Conservation (phyloP, 2,888 invertebrate species). For the Tiphia femorata region DNA sequence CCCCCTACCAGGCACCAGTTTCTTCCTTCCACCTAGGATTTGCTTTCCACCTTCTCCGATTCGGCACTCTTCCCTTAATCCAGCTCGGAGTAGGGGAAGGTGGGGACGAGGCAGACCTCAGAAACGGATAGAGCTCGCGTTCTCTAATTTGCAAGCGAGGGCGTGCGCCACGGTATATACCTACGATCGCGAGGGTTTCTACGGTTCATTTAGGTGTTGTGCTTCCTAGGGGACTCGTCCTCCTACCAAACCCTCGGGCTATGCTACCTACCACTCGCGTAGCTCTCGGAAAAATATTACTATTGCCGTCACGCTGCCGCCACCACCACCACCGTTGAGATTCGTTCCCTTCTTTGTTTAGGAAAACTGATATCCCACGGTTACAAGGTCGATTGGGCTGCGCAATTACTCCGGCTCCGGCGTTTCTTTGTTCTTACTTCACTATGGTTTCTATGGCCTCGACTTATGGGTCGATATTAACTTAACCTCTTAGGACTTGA, state of each 20-base stretch:
- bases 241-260: constrained; percentile 23
- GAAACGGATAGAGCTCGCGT: constrained; percentile 21
- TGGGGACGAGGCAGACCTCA: constrained; percentile 2
- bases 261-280: constrained; percentile 19
- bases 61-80: background rate
- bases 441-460: too few relatives aligned
- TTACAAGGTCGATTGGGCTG: too few relatives aligned
- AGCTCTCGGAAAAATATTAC: constrained; percentile 20
- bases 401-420: too few relatives aligned
- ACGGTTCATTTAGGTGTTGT: constrained; percentile 57
- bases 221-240: constrained; percentile 50
- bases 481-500: too few relatives aligned
- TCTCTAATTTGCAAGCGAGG: constrained; percentile 47
- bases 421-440: too few relatives aligned
- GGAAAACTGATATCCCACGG: background rate
- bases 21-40: constrained; percentile 4
- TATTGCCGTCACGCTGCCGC: background rate
- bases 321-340: too few relatives aligned
- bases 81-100: constrained; percentile 10
- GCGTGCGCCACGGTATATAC: constrained; percentile 23
- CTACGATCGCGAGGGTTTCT: constrained; percentile 29
- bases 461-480: too few relatives aligned
- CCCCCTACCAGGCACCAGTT: too few relatives aligned
- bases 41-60: background rate
- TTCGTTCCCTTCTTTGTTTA: background rate